Percentiles rank a stretch among this genome's conserved stretches.
Conservation (phyloP, 1,140 invertebrate species). For the Drosophila repletoides region DNA sequence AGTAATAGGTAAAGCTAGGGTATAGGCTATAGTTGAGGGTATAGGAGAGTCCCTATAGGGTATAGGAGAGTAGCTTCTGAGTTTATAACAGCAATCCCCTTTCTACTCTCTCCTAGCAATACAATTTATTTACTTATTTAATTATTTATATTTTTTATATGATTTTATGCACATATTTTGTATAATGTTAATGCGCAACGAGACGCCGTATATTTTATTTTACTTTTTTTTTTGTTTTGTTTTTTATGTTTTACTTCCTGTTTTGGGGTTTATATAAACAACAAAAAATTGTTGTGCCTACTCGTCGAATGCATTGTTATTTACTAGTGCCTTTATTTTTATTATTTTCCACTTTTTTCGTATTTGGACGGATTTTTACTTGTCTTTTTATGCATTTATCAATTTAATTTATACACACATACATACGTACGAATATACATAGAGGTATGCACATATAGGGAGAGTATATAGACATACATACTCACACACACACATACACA, state of each 20-base stretch:
- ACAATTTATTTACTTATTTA: background rate
- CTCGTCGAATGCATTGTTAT: conserved; percentile 52
- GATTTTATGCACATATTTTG: conserved; percentile 6
- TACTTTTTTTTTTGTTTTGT: background rate
- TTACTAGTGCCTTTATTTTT: conserved; percentile 65
- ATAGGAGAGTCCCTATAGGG: too few species aligned
- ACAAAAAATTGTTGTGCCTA: conserved; percentile 76
- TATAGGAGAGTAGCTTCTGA: too few species aligned
- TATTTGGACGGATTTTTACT: conserved; percentile 21
- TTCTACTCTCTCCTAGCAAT: too few species aligned
- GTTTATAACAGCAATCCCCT: too few species aligned
- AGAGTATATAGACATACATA: conserved; percentile 20
- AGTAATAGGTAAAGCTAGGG: too few species aligned
- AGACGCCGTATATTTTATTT: too few species aligned
- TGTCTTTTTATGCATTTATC: conserved; percentile 64
- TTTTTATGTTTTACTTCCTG: background rate
- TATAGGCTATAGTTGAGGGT: too few species aligned
- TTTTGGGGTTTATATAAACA: conserved; percentile 52
- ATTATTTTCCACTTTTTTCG: conserved; percentile 33
- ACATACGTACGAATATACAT: conserved; percentile 30
- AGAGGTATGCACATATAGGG: background rate
- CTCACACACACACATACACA: conserved; percentile 9
- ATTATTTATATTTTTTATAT: background rate
- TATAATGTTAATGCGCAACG: conserved; percentile 2
- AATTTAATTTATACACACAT: conserved; percentile 50